phyloP scores from a whole-genome alignment of 2,113 vertebrate genomes.

The Megaleporinus macrocephalus region DNA sequence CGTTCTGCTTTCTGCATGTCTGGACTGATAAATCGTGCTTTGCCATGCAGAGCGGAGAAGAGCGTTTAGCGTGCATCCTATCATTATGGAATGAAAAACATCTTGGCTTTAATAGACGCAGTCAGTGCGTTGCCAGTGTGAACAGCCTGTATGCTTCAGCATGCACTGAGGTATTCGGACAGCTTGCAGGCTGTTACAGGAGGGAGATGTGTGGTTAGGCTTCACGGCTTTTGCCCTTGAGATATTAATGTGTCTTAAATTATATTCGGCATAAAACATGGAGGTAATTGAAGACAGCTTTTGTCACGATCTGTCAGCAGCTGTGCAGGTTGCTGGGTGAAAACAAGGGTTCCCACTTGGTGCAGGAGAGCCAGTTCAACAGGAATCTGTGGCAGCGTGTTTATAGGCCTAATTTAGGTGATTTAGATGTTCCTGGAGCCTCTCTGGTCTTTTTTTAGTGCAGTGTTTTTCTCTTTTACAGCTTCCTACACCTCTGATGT shows the following conservation, averaged over 20 bases:
- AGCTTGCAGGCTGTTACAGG: conserved; percentile 32
- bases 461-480: conserved; percentile 28
- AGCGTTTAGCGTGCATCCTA: conserved; percentile 38
- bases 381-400: conserved; percentile 39
- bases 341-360: background rate
- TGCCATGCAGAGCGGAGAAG: conserved; percentile 14
- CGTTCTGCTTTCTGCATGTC: conserved; percentile 46
- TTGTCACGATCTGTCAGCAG: conserved; percentile 32
- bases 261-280: conserved; percentile 45
- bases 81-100: conserved; percentile 59
- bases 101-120: conserved; percentile 33
- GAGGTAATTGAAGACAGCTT: conserved; percentile 29
- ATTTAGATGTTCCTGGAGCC: conserved; percentile 18
- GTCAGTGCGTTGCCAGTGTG: conserved; percentile 24
- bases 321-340: background rate
- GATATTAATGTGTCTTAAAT: conserved; percentile 41
- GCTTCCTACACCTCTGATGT: conserved; percentile 17
- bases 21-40: conserved; percentile 50
- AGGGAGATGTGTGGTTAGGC: conserved; percentile 25
- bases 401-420: conserved; percentile 14
- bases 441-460: conserved; percentile 10
- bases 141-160: conserved; percentile 7
- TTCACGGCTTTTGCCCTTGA: conserved; percentile 17
- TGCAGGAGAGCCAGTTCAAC: background rate
- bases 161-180: conserved; percentile 23